These are phyloP conservation scores for Drosophila setosimentum DNA, from an alignment of 2,888 invertebrate species.

Conservation along the genomic window DNA sequence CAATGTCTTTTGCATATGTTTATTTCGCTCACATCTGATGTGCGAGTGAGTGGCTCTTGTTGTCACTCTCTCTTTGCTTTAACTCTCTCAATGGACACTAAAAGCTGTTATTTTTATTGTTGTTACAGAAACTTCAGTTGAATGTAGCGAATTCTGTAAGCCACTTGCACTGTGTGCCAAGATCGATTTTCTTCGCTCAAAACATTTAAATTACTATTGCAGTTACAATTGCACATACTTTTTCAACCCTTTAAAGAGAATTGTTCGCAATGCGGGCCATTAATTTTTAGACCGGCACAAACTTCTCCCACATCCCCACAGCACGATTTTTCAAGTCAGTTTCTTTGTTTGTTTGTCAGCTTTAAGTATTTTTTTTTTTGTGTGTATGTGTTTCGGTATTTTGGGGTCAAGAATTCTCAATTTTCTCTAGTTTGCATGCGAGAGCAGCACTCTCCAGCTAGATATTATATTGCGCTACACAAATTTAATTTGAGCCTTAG, in stretches of 20 bases:
- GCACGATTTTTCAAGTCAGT: constrained; percentile 22
- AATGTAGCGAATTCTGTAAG: constrained; percentile 31
- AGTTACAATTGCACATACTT: not conserved
- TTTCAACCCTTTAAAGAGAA: constrained; percentile 12
- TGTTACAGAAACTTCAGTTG: constrained; percentile 23
- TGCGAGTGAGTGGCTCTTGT: constrained; percentile 37
- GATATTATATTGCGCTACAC: constrained; percentile 35
- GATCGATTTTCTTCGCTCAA: constrained; percentile 17
- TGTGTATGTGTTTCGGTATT: constrained; percentile 32
- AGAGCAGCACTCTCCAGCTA: constrained; percentile 17
- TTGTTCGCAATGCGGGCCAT: constrained; percentile 17
- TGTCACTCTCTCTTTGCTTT: constrained; percentile 25
- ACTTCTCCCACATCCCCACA: constrained; percentile 16
- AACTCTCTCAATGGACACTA: constrained; percentile 25
- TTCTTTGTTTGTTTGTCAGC: constrained; percentile 45
- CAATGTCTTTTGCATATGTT: constrained; percentile 65
- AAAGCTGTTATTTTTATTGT: constrained; percentile 39
- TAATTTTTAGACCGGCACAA: constrained; percentile 12
- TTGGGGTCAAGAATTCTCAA: constrained; percentile 55
- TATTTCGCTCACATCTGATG: constrained; percentile 36
- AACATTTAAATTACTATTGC: not conserved
- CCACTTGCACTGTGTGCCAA: constrained; percentile 56
- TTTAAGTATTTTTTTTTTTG: constrained; percentile 18
- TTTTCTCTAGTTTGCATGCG: constrained; percentile 46
- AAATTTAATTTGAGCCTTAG: constrained; percentile 4